Conservation (phyloP, 2,113 vertebrate species). For the Catagonus wagneri region DNA sequence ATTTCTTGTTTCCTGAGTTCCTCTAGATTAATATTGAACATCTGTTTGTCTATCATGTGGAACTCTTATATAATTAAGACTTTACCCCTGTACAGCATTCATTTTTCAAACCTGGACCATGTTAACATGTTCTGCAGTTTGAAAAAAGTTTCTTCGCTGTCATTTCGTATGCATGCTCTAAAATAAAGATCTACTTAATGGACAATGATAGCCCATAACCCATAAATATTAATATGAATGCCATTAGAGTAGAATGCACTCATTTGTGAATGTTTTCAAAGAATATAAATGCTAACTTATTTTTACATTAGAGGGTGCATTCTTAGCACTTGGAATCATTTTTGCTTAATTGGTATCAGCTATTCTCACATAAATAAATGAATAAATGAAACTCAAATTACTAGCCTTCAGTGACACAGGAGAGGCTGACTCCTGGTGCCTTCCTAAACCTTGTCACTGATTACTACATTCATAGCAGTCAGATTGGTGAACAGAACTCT, state of each 20-base stretch:
- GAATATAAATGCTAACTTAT: conserved; percentile 85
- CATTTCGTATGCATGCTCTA: neutral
- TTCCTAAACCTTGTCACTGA: conserved; percentile 60
- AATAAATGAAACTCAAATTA: conserved; percentile 74
- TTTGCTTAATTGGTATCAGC: conserved; percentile 83
- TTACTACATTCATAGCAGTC: conserved; percentile 28
- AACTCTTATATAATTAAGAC: conserved; percentile 73
- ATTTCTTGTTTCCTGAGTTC: conserved; percentile 51
- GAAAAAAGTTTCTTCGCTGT: conserved; percentile 67
- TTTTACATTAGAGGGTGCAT: conserved; percentile 83
- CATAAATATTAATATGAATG: conserved; percentile 81
- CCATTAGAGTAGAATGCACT: conserved; percentile 75
- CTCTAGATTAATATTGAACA: conserved; percentile 63
- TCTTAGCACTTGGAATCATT: conserved; percentile 81
- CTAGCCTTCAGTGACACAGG: conserved; percentile 3
- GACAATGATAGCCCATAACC: conserved; percentile 50
- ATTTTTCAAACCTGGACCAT: conserved; percentile 46
- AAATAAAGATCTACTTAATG: conserved; percentile 67
- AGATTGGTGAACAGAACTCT: conserved; percentile 74
- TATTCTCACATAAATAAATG: conserved; percentile 86
- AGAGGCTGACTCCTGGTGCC: conserved; percentile 30
- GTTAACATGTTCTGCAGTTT: conserved; percentile 40
- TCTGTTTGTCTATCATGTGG: conserved; percentile 74
- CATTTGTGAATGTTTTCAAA: conserved; percentile 84
- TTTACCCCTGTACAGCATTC: neutral